Evolutionary conservation across 2,888 invertebrate species (phyloP), one percentile per base, ranked within the genome.

Genomic region (Eilema depressum): DNA sequence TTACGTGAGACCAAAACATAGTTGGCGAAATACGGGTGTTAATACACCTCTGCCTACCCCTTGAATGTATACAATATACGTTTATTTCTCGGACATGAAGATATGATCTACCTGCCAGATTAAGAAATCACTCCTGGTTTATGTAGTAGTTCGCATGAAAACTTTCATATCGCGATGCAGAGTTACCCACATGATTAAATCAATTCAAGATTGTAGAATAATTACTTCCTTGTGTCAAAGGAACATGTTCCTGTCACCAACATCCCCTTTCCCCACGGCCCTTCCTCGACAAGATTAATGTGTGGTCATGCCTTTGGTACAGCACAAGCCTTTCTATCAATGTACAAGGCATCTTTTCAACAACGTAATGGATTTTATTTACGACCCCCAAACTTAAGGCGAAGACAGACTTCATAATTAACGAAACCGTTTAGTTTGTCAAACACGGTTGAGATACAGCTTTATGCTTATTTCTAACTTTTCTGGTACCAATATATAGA

Each of bases 311-410:
- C 10, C 53, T 53, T 7, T 47, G 47, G 47, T 20, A 53, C n/a
- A 41, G 20, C 20, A 23, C 41, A 7, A 5, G 20, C 25, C 41
- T 26, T 26, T 63, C 17, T 41, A 41, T 25, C 23, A 41, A 30
- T 23, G 28, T 64, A 64, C 53, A 57, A 66, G 25, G 57, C 17
- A 56, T 33, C 57, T 57, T 20, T 69, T 81, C 79, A 79, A 69
- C 82, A 60, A 67, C 23, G 60, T 67, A 67, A 61, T 61, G 62
- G 37, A 20, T 53, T 69, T 69, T 69, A 70, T 81, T 79, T 74
- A 79, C 77, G 80, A 70, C 25, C 65, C 68, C 62, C 64, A 30
- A 81, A 71, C 70, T 68, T 69, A 53, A 53, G 53, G 53, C 53
- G 53, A 53, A 0, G 53, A 2, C n/a, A 2, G 1, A 10, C 2